Evolutionary conservation across 1,140 invertebrate species (phyloP).

Genomic region (Formica exsecta): DNA sequence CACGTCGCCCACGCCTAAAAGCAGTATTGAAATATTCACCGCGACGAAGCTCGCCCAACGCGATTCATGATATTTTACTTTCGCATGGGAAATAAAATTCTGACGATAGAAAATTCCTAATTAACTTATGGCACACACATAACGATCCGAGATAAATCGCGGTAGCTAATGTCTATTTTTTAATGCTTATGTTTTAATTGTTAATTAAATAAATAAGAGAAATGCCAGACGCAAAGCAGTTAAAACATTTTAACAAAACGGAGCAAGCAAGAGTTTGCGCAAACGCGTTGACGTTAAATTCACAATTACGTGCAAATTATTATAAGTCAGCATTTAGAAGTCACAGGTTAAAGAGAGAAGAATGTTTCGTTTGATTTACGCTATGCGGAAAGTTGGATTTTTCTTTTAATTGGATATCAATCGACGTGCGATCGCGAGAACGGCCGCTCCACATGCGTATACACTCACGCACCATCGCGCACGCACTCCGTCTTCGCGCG

Average conservation of each 20-base stretch:
- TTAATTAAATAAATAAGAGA: background rate
- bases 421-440: constrained; percentile 43
- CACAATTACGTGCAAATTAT: background rate
- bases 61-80: background rate
- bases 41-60: background rate
- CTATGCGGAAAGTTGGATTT: background rate
- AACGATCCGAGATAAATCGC: background rate
- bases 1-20: constrained; percentile 41
- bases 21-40: constrained; percentile 10
- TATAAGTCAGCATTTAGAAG: background rate
- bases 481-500: constrained; percentile 15
- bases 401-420: constrained; percentile 28
- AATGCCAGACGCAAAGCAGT: background rate
- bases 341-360: background rate
- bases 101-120: constrained; percentile 42
- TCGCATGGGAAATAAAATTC: background rate
- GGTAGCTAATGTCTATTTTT: background rate
- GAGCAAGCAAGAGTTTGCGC: background rate
- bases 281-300: background rate
- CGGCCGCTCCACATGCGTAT: constrained; percentile 1
- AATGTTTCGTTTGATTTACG: constrained; percentile 7
- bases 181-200: background rate
- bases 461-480: background rate
- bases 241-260: background rate
- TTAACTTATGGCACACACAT: constrained; percentile 40